A percentile compares a stretch with the other conserved stretches of the same genome.
Evolutionary conservation across 2,113 vertebrate genomes (phyloP).

Genomic region (Cephalopholis sonnerati): DNA sequence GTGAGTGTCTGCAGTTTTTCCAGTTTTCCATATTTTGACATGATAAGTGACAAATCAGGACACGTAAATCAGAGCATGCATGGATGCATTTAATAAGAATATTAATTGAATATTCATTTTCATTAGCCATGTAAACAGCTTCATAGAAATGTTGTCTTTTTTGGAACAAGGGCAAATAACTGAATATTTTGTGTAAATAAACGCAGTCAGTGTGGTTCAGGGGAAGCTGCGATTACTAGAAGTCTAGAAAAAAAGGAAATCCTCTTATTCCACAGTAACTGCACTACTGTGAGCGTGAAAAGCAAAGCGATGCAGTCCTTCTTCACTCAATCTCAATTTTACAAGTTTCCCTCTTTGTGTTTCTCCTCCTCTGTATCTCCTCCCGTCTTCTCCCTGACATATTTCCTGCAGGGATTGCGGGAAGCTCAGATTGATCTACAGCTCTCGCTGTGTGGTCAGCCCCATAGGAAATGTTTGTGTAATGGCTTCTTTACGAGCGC

Average conservation of each 20-base stretch:
- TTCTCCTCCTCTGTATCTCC: constrained; percentile 18
- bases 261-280: not conserved
- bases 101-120: no score
- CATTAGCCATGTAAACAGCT: no score
- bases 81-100: no score
- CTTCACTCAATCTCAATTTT: constrained; percentile 14
- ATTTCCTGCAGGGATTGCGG: constrained; percentile 59
- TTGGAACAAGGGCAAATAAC: no score
- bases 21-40: no score
- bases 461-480: constrained; percentile 77
- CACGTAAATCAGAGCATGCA: no score
- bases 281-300: not conserved
- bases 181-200: no score
- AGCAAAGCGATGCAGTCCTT: constrained; percentile 1
- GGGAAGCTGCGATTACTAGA: not conserved
- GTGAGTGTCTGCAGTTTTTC: no score
- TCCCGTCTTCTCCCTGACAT: constrained; percentile 34
- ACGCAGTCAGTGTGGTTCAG: not conserved
- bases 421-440: constrained; percentile 68
- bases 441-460: constrained; percentile 68
- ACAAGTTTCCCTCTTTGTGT: constrained; percentile 14
- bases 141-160: no score
- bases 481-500: constrained; percentile 75
- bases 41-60: no score
- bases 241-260: not conserved